phyloP scores from a whole-genome alignment of 2,888 invertebrate genomes.

The Drosophila stalkeri region DNA sequence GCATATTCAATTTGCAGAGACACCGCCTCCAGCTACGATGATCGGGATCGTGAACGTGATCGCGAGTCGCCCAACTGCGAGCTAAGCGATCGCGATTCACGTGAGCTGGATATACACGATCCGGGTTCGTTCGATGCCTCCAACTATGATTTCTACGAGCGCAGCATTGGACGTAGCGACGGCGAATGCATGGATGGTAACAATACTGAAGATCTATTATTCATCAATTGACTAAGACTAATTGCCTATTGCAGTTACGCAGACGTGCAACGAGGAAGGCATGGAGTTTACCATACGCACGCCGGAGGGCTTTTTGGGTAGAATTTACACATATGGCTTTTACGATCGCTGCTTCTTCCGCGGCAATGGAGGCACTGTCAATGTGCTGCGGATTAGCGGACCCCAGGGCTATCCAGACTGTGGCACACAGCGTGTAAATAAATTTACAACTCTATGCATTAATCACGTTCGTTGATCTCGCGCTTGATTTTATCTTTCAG shows the following conservation, averaged over 20 bases:
- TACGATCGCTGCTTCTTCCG: conserved; percentile 96
- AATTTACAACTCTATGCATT: conserved; percentile 2
- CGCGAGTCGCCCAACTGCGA: conserved; percentile 90
- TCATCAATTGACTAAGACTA: conserved; percentile 36
- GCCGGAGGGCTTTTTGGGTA: conserved; percentile 94
- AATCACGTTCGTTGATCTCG: background rate
- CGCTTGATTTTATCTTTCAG: conserved; percentile 84
- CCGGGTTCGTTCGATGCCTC: conserved; percentile 94
- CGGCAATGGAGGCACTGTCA: conserved; percentile 94
- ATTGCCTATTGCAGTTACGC: conserved; percentile 88
- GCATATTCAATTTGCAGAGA: conserved; percentile 85
- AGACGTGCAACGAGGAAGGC: conserved; percentile 96
- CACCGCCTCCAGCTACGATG: conserved; percentile 87
- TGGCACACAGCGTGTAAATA: conserved; percentile 92
- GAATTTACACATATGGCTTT: conserved; percentile 96
- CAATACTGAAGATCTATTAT: conserved; percentile 24
- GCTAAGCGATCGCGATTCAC: conserved; percentile 93
- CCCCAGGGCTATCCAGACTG: conserved; percentile 97
- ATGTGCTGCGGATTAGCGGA: conserved; percentile 93
- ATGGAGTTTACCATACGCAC: conserved; percentile 96
- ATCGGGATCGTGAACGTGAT: conserved; percentile 87
- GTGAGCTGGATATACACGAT: conserved; percentile 93
- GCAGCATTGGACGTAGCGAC: conserved; percentile 90
- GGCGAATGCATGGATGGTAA: conserved; percentile 94
- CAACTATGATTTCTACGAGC: conserved; percentile 94